Conservation (phyloP, 2,797 vertebrate species). For the Leucoraja ocellata region DNA sequence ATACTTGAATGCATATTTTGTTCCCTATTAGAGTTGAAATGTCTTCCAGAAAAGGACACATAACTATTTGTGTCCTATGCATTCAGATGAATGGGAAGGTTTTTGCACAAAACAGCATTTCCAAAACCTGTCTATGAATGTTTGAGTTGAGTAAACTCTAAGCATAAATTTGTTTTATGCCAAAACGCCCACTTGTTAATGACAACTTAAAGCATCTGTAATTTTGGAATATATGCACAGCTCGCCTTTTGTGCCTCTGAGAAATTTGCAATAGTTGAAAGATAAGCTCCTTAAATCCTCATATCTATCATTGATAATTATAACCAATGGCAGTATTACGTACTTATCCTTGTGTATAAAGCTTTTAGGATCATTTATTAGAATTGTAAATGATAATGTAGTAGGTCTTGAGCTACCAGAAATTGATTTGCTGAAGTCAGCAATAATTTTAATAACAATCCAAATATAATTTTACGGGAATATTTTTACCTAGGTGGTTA, state of each 20-base stretch:
- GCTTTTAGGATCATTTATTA: not conserved
- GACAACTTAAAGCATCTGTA: not conserved
- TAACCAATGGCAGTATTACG: not conserved
- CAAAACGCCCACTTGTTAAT: not conserved
- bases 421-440: too few relatives aligned
- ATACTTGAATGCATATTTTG: conserved; percentile 24
- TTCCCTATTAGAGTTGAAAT: not conserved
- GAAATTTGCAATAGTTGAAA: not conserved
- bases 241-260: not conserved
- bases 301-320: not conserved
- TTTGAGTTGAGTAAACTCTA: not conserved
- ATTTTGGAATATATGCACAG: not conserved
- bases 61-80: not conserved
- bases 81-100: not conserved
- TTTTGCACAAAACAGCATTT: not conserved
- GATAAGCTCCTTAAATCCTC: not conserved
- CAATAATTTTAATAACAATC: too few relatives aligned
- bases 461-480: too few relatives aligned
- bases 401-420: too few relatives aligned
- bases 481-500: too few relatives aligned
- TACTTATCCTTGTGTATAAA: not conserved
- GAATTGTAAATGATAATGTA: not conserved
- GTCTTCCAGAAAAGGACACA: not conserved
- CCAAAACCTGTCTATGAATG: not conserved
- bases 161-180: not conserved